Conservation (phyloP, 2,113 vertebrate genomes). For the Antechinus stuartii region DNA sequence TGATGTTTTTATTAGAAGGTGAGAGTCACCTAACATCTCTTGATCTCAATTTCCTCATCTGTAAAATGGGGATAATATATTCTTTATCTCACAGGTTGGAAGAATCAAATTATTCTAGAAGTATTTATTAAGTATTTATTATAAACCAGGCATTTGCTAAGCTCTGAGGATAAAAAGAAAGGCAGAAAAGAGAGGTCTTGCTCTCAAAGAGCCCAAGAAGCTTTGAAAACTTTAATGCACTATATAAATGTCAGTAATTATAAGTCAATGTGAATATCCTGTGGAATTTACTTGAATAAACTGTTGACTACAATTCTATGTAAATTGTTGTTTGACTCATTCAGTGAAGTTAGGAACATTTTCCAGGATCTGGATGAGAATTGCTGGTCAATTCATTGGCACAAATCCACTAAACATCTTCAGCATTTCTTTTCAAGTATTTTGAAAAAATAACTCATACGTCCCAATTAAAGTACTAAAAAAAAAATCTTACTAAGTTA, state of each 20-base stretch:
- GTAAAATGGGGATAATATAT: too few species aligned
- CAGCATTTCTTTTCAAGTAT: not conserved
- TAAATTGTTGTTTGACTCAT: not conserved
- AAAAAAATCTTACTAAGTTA: too few species aligned
- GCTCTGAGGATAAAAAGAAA: not conserved
- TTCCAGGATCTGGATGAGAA: not conserved
- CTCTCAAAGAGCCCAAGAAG: not conserved
- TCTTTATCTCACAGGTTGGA: too few species aligned
- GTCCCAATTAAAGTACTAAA: too few species aligned
- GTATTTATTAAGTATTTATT: not conserved
- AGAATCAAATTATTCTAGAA: not conserved
- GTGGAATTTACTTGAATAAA: not conserved
- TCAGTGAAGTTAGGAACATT: not conserved
- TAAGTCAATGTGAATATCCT: not conserved
- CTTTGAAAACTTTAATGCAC: not conserved
- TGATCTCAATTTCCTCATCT: too few species aligned
- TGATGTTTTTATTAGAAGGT: too few species aligned
- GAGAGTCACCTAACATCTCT: too few species aligned
- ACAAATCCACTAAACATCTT: not conserved
- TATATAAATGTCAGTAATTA: not conserved
- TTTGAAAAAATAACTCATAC: not conserved
- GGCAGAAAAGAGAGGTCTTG: not conserved
- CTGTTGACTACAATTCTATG: not conserved
- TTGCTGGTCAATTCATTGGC: not conserved
- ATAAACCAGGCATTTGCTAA: not conserved